A percentile compares a stretch with the other conserved stretches of the same genome.
Evolutionary conservation across 1,140 invertebrate genomes (phyloP).

Genomic region (Trachymyrmex cornetzi): DNA sequence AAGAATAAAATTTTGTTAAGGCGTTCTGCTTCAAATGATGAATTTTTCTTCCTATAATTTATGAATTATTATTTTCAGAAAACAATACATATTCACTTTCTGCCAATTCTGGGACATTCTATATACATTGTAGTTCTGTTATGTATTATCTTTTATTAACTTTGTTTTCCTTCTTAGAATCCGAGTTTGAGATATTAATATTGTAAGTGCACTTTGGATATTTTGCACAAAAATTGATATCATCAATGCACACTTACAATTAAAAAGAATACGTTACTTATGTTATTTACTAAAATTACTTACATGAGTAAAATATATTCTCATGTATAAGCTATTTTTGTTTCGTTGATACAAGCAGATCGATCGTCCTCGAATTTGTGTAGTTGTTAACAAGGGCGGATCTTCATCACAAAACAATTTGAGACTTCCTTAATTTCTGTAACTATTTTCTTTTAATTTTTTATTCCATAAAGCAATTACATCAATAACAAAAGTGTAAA

Average conservation of each 20-base stretch:
- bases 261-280: no score
- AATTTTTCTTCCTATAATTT: background rate
- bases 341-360: background rate
- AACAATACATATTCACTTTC: background rate
- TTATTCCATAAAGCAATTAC: background rate
- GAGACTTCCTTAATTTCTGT: background rate
- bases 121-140: no score
- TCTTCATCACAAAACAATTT: background rate
- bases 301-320: background rate
- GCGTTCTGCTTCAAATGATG: background rate
- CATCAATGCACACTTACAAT: no score
- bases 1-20: background rate
- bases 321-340: background rate
- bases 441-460: background rate
- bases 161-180: no score
- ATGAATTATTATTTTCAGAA: background rate
- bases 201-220: no score
- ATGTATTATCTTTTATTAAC: no score
- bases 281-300: no score
- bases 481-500: background rate
- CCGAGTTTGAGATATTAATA: no score
- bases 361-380: slow-evolving; percentile 27
- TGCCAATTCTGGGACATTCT: slow-evolving; percentile 5
- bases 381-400: slow-evolving; percentile 5
- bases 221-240: no score